Evolutionary conservation across 2,888 invertebrate species (phyloP).

Genomic region (Amiota communis): DNA sequence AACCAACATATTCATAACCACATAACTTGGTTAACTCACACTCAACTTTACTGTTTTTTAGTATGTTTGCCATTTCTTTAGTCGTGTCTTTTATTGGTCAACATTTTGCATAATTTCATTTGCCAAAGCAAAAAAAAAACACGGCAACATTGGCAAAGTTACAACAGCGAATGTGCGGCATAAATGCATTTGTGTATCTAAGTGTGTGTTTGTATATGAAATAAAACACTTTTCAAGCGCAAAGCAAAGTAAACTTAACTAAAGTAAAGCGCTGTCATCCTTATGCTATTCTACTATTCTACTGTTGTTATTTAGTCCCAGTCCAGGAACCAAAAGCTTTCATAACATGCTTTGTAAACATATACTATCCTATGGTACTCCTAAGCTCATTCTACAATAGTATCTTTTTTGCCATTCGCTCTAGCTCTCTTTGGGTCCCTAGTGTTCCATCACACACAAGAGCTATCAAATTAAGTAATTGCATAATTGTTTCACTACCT

Average conservation of each 20-base stretch:
- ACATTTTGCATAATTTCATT: conserved; percentile 20
- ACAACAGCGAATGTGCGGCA: conserved; percentile 18
- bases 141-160: conserved; percentile 6
- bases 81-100: too few species aligned
- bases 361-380: conserved; percentile 32
- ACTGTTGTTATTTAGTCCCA: background rate
- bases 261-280: conserved; percentile 11
- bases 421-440: background rate
- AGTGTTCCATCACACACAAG: conserved; percentile 42
- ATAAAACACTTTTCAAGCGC: conserved; percentile 60
- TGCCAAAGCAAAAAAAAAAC: background rate
- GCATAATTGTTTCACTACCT: conserved; percentile 69
- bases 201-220: conserved; percentile 5
- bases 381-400: background rate
- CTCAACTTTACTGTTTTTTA: background rate
- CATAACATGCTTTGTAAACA: too few species aligned
- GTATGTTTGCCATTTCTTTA: too few species aligned
- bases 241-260: conserved; percentile 49
- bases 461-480: conserved; percentile 70
- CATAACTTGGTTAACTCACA: conserved; percentile 4
- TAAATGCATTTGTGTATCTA: conserved; percentile 4
- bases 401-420: too few species aligned
- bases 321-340: too few species aligned
- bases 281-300: too few species aligned
- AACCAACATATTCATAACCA: background rate